Percentiles rank a stretch among this genome's conserved stretches.
phyloP scores from a whole-genome alignment of 2,797 vertebrate genomes.

The Leontocebus nigricollis region DNA sequence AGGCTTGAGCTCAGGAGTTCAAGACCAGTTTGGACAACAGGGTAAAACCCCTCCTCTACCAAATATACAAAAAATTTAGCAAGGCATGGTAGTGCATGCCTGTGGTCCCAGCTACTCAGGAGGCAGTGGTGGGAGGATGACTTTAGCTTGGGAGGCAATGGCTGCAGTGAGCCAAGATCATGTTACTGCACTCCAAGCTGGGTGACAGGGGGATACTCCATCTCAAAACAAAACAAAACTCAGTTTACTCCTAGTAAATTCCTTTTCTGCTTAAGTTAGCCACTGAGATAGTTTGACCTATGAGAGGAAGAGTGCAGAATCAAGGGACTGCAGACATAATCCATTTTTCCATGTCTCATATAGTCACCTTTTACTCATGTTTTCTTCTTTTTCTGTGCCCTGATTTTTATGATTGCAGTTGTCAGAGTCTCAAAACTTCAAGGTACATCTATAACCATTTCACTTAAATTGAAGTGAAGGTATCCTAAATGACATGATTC shows the following conservation, averaged over 20 bases:
- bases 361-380: not conserved
- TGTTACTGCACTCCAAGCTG: not conserved
- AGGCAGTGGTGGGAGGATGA: not conserved
- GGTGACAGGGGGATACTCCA: not conserved
- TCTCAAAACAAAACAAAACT: not conserved
- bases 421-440: slow-evolving; percentile 25
- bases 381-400: not conserved
- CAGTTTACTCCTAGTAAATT: not conserved
- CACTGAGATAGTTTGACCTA: not conserved
- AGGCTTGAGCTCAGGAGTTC: not conserved
- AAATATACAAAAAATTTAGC: not conserved
- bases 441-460: not conserved
- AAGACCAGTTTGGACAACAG: not conserved
- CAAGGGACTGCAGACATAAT: not conserved
- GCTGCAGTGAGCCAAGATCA: not conserved
- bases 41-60: not conserved
- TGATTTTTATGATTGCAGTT: slow-evolving; percentile 11
- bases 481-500: not conserved
- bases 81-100: not conserved
- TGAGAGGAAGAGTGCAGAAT: not conserved
- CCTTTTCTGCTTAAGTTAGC: not conserved
- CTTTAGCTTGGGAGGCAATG: not conserved
- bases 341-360: not conserved
- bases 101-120: not conserved
- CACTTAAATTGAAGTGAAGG: not conserved